Evolutionary conservation across 2,888 invertebrate genomes (phyloP), one percentile per base, ranked within the genome.

Genomic region (Laothoe populi): DNA sequence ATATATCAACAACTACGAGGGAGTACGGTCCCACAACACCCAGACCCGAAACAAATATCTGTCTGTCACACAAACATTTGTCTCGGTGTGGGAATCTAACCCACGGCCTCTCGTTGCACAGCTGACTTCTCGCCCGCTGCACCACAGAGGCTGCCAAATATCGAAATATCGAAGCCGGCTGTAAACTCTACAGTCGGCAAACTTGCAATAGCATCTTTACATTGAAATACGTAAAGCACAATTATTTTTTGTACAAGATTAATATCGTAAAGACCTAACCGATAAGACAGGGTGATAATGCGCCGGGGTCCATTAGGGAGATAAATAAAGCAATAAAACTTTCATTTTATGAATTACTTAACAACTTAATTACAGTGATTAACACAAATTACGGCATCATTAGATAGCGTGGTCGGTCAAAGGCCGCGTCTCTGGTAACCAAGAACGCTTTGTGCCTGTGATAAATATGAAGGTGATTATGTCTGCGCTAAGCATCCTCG

Each of bases 281-380:
- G 5, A 13, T 49, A 16, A 31, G 31, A 26, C 26, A 26, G 3
- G 24, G 42, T 42, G 49, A 24, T 49, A 40, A 60, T 49, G 49
- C 23, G 24, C 11, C 24, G 24, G 16, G 24, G 26, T 19, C 42
- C 48, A 60, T 60, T 49, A 60, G n/a, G 40, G 40, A 31, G 31
- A 61, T 53, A 60, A 23, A 40, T 21, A 26, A 53, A 59, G 42
- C 26, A 61, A 31, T 61, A 61, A 61, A 61, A 61, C 60, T 61
- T 61, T 61, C 60, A 31, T 61, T 35, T 26, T 31, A 53, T 61
- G 42, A 61, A 61, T 61, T 61, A 61, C 53, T 61, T 61, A 44
- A 61, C 60, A 53, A 61, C 60, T 53, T 61, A 61, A 61, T 61
- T 48, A 42, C 49, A 42, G 60, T 61, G 44, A 61, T 61, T 61